Evolutionary conservation across 2,797 vertebrate genomes (phyloP).

Genomic region (Xenentodon cancila): DNA sequence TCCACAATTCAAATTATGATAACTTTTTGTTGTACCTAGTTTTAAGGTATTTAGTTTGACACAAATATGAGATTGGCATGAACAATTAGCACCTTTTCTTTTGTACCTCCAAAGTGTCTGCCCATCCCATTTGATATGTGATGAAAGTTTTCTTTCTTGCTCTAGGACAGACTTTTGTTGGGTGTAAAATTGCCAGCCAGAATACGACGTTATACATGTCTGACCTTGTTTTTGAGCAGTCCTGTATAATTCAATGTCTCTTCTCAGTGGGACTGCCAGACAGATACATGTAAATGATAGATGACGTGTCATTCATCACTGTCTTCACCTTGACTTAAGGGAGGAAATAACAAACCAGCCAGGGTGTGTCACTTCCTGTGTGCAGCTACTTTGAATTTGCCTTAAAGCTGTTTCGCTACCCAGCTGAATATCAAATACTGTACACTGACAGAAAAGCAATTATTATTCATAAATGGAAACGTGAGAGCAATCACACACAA

Average conservation of each 20-base stretch:
- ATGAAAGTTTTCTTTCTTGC: neutral
- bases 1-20: too few relatives aligned
- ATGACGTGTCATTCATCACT: conserved; percentile 70
- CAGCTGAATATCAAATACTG: conserved; percentile 46
- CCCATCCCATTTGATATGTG: neutral
- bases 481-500: conserved; percentile 1
- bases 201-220: conserved; percentile 36
- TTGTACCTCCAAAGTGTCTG: neutral
- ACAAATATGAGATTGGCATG: too few relatives aligned
- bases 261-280: conserved; percentile 46
- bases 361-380: conserved; percentile 64
- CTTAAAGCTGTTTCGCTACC: conserved; percentile 20
- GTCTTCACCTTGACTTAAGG: conserved; percentile 59
- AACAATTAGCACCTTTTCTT: too few relatives aligned
- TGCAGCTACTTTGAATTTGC: conserved; percentile 47
- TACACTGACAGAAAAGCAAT: neutral
- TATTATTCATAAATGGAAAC: conserved; percentile 15
- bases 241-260: conserved; percentile 60
- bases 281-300: conserved; percentile 68
- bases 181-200: conserved; percentile 1
- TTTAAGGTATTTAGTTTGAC: too few relatives aligned
- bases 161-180: conserved; percentile 27
- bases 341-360: conserved; percentile 58
- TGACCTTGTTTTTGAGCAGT: conserved; percentile 65
- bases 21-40: too few relatives aligned